phyloP scores from a whole-genome alignment of 2,888 invertebrate genomes.

The Coleophora deauratella region DNA sequence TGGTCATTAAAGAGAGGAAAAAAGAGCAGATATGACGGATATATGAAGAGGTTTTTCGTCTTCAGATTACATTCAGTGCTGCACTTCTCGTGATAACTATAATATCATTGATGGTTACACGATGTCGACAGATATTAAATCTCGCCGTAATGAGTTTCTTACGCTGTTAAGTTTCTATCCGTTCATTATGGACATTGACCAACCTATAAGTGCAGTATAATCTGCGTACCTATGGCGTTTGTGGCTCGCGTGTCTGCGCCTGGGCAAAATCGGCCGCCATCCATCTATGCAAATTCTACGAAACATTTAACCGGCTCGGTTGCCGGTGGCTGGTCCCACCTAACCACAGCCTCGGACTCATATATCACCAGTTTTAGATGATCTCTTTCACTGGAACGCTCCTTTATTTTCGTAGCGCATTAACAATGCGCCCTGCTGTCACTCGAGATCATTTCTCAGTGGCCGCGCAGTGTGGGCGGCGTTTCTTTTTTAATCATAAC shows the following conservation, averaged over 20 bases:
- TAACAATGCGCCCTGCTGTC: conserved; percentile 21
- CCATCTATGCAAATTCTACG: conserved; percentile 72
- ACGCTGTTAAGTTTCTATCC: no score
- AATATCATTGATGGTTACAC: no score
- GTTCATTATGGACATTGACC: no score
- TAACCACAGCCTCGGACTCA: conserved; percentile 43
- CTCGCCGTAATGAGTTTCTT: no score
- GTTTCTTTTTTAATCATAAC: conserved; percentile 22
- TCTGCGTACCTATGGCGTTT: conserved; percentile 11
- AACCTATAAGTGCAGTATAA: no score
- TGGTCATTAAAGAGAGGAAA: no score
- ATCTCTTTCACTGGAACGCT: conserved; percentile 26
- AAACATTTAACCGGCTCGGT: conserved; percentile 63
- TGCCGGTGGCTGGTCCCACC: conserved; percentile 40
- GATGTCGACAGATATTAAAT: no score
- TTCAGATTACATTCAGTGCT: no score
- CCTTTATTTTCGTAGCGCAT: conserved; percentile 15
- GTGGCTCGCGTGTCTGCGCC: conserved; percentile 31
- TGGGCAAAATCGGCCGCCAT: conserved; percentile 52
- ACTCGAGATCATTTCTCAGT: conserved; percentile 28
- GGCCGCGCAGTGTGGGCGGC: conserved; percentile 33
- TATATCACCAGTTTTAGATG: conserved; percentile 31
- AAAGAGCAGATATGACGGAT: no score
- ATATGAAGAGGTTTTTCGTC: no score
- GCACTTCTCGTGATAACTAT: no score